Conservation (phyloP, 2,888 invertebrate species). For the Arge pagana region DNA sequence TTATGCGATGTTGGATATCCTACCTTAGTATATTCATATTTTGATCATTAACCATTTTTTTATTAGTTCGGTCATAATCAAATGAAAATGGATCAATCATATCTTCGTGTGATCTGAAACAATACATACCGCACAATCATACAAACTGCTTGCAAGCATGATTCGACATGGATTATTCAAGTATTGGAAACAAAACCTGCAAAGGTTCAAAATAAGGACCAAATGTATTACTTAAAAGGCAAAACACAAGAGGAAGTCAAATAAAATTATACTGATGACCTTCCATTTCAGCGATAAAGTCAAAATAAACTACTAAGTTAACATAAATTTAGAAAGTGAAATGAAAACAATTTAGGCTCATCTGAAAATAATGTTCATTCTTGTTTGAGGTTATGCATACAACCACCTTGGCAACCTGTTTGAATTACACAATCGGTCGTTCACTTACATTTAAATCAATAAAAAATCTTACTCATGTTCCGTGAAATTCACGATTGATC, state of each 20-base stretch:
- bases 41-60: constrained; percentile 22
- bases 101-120: constrained; percentile 26
- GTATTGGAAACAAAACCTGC: no score
- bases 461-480: background rate
- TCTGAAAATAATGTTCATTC: no score
- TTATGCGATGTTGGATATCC: background rate
- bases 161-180: background rate
- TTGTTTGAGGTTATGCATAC: background rate
- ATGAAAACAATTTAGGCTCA: no score
- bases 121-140: background rate
- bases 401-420: background rate
- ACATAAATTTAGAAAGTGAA: no score
- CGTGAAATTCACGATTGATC: background rate
- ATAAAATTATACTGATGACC: no score
- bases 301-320: no score
- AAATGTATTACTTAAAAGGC: no score
- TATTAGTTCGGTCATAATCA: constrained; percentile 34
- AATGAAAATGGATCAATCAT: constrained; percentile 42
- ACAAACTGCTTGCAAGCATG: background rate
- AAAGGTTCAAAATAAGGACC: no score
- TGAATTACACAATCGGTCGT: background rate
- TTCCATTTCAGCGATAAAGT: no score
- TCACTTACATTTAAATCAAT: background rate
- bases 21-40: no score
- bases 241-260: no score